Percentiles rank a stretch among this genome's conserved stretches.
phyloP scores from a whole-genome alignment of 2,888 invertebrate species.

The Camptogramma bilineatum region DNA sequence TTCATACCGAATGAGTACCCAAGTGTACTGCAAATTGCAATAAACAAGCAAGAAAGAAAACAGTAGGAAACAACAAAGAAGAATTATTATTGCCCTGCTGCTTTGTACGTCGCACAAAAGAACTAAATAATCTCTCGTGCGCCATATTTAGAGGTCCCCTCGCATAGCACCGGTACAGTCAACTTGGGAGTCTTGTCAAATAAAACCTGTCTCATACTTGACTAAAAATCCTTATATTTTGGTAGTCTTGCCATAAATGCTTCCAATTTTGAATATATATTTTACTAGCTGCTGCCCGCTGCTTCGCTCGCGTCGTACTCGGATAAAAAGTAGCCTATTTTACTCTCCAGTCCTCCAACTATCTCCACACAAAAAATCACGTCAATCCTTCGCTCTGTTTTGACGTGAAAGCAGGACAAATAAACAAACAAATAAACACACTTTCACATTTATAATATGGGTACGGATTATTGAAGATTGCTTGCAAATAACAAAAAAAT shows the following conservation, averaged over 20 bases:
- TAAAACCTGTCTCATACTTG: background rate
- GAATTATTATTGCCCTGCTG: conserved; percentile 1
- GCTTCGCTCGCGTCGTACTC: no score
- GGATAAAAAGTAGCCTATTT: no score
- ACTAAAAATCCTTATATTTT: background rate
- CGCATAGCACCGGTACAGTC: conserved; percentile 1
- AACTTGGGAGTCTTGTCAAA: background rate
- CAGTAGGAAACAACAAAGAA: background rate
- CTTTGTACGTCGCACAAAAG: conserved; percentile 34
- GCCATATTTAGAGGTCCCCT: conserved; percentile 33
- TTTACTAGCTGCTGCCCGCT: no score
- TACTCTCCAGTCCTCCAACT: no score
- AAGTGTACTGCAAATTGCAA: background rate
- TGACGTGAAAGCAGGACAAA: no score
- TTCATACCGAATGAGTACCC: background rate
- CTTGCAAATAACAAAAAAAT: no score
- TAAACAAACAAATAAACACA: no score
- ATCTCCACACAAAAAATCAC: no score
- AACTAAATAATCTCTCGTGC: conserved; percentile 28
- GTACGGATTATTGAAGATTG: no score
- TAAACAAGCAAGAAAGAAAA: background rate
- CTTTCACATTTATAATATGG: no score
- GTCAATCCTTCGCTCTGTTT: no score
- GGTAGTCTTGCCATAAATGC: background rate
- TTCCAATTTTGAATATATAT: no score